These are phyloP conservation scores for Mythimna albipuncta DNA, from an alignment of 2,888 invertebrate species.

Conservation along the genomic window DNA sequence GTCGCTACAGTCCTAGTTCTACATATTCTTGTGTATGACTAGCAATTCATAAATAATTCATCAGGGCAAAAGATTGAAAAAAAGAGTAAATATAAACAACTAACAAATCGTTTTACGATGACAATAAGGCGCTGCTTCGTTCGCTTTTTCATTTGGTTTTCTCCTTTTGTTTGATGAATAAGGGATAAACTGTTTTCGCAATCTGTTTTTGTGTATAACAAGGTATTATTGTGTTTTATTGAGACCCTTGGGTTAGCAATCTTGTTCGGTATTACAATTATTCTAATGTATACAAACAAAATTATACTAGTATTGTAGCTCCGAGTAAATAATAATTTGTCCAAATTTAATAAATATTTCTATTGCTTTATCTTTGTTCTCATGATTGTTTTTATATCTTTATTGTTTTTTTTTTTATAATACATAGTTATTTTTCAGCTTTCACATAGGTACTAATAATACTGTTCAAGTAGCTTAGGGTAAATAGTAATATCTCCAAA, in stretches of 20 bases:
- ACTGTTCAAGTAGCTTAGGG: too few relatives aligned
- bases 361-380: too few relatives aligned
- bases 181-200: not conserved
- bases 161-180: conserved; percentile 3
- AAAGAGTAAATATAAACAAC: not conserved
- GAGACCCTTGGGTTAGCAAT: not conserved
- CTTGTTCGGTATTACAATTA: not conserved
- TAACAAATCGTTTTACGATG: conserved; percentile 1
- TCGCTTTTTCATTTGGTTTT: conserved; percentile 8
- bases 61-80: not conserved
- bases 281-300: not conserved
- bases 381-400: too few relatives aligned
- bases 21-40: not conserved
- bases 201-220: not conserved
- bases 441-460: too few relatives aligned
- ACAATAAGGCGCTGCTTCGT: not conserved
- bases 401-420: too few relatives aligned
- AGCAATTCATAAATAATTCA: conserved; percentile 26
- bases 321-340: too few relatives aligned
- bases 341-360: too few relatives aligned
- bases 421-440: too few relatives aligned
- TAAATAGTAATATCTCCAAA: too few relatives aligned
- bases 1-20: too few relatives aligned
- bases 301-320: not conserved
- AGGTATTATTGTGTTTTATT: not conserved